These are phyloP conservation scores for Drosophila pseudotakahashii DNA, from an alignment of 2,888 invertebrate genomes.

Conservation along the genomic window DNA sequence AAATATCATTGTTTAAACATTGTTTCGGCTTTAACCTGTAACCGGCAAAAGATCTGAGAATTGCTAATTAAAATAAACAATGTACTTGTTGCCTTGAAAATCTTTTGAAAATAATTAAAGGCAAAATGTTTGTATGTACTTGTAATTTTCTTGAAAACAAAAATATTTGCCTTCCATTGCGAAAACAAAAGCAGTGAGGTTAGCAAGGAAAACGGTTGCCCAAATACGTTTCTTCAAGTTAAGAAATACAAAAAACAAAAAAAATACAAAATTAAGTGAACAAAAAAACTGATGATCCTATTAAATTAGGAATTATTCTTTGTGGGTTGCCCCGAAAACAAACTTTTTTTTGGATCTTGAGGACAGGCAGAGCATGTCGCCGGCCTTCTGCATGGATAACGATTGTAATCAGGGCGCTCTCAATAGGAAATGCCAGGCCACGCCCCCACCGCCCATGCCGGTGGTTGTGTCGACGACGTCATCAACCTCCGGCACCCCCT, in stretches of 20 bases:
- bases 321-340: not conserved
- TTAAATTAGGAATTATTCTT: not conserved
- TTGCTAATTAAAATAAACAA: slow-evolving; percentile 23
- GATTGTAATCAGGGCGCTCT: slow-evolving; percentile 56
- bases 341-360: not conserved
- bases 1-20: not conserved
- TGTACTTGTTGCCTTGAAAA: slow-evolving; percentile 3
- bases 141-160: slow-evolving; percentile 2
- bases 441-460: slow-evolving; percentile 16
- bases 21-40: slow-evolving; percentile 1
- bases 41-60: slow-evolving; percentile 13
- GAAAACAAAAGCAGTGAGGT: not conserved
- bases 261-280: no score
- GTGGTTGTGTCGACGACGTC: slow-evolving; percentile 34
- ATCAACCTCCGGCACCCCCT: not conserved
- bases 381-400: slow-evolving; percentile 70
- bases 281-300: no score
- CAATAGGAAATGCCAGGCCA: slow-evolving; percentile 48
- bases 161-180: not conserved
- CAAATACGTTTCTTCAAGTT: not conserved
- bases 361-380: slow-evolving; percentile 64
- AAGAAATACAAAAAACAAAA: no score
- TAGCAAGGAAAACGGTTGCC: slow-evolving; percentile 1
- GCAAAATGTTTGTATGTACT: slow-evolving; percentile 4
- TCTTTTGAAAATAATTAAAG: slow-evolving; percentile 6